Percentiles rank a stretch among this genome's conserved stretches.
phyloP scores from a whole-genome alignment of 2,113 vertebrate genomes.

The Corydoras maculifer region DNA sequence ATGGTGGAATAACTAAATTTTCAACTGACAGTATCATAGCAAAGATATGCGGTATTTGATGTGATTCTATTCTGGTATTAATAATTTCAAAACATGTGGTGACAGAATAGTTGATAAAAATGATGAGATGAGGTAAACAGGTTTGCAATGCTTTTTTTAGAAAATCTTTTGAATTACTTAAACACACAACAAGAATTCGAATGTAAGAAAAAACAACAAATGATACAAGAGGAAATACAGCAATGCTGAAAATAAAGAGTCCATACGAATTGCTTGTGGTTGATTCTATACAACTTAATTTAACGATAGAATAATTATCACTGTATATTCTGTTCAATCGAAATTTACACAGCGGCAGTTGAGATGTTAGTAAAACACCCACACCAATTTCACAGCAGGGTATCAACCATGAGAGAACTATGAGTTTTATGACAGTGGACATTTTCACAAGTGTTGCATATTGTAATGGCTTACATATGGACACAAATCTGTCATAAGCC shows the following conservation, averaged over 20 bases:
- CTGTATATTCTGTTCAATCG: background rate
- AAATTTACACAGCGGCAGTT: constrained; percentile 6
- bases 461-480: constrained; percentile 3
- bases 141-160: background rate
- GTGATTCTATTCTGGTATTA: background rate
- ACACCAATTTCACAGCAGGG: background rate
- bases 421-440: background rate
- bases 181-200: background rate
- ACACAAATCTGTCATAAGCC: constrained; percentile 11
- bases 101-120: background rate
- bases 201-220: background rate
- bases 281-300: background rate
- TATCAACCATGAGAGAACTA: background rate
- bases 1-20: background rate
- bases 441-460: background rate
- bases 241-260: background rate
- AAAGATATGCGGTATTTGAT: background rate
- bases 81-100: background rate
- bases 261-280: background rate
- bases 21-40: background rate
- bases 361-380: background rate
- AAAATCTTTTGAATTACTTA: background rate
- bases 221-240: background rate
- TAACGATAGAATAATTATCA: constrained; percentile 10
- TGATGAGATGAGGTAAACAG: constrained; percentile 2